Base-by-base conservation (phyloP, 2,888 invertebrate genomes). In the Campoplex capitator region DNA sequence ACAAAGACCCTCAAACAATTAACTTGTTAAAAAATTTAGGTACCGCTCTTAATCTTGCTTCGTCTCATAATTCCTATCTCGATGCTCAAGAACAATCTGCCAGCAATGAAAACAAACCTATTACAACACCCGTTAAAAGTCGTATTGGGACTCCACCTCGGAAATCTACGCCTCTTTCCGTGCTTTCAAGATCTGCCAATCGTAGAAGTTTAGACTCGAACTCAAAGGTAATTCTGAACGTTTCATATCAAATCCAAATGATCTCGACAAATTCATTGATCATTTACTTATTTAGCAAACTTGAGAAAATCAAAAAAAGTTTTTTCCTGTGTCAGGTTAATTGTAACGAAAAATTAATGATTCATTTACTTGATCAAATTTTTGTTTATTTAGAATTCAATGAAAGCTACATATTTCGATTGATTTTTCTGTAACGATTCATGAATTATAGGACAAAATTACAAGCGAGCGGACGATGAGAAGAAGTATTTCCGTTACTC, bases 1-100 rank as follows among this genome's bases (percentile, higher is more conserved):
- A 90, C 13, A 88, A 90, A 23, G 90, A 91, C 45, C 86, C 91
- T 2, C 74, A 88, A 28, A 89, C 89, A n/a, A 68, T 85, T 45
- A 71, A 87, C 42, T 81, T 93, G 80, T 74, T 93, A 18, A 90
- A 91, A 67, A 91, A 91, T 81, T 85, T 93, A 62, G 89, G 90
- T 28, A 88, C 83, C 42, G 90, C 90, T n/a, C 88, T 93, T 48
- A 90, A 90, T 84, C 86, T 89, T 38, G 88, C 90, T 7, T 79
- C 83, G 28, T 80, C 90, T 3, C 88, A 84, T 68, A 84, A 89
- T 62, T 58, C 32, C 11, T 87, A 87, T 74, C 9, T 35, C 35
- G 65, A 87, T 65, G 79, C 48, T 18, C 23, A 85, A n/a, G 58
- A 23, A 4, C 74, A 80, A 58, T 42, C 62, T 28, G 71, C 4